Evolutionary conservation across 2,888 invertebrate genomes (phyloP).

Genomic region (Nemotelus pantherinus): DNA sequence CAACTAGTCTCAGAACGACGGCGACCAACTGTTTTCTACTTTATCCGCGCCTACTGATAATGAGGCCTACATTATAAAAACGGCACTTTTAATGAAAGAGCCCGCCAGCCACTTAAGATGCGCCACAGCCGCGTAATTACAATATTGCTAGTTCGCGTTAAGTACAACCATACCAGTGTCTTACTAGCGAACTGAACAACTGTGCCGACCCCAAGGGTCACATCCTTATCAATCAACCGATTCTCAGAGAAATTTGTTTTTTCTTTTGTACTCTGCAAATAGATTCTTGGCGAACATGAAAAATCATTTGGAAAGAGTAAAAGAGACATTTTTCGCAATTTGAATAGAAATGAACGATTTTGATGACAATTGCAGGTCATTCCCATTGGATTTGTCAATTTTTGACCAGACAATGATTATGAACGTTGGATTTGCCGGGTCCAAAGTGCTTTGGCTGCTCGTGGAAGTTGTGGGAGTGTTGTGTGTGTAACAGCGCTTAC

Average conservation of each 20-base stretch:
- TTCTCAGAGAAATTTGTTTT: constrained; percentile 11
- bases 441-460: constrained; percentile 1
- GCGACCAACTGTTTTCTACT: constrained; percentile 39
- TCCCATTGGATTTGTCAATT: background rate
- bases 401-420: background rate
- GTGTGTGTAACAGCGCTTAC: background rate
- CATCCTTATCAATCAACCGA: constrained; percentile 1
- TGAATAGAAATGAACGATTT: background rate
- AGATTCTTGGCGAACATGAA: background rate
- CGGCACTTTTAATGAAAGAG: constrained; percentile 5
- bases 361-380: constrained; percentile 3
- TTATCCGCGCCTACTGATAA: constrained; percentile 21
- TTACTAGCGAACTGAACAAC: background rate
- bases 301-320: background rate
- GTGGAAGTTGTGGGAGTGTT: constrained; percentile 25
- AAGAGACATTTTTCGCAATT: background rate
- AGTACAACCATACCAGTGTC: background rate
- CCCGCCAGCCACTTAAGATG: constrained; percentile 6
- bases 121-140: background rate
- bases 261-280: background rate
- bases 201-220: constrained; percentile 28
- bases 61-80: constrained; percentile 21
- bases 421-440: constrained; percentile 10
- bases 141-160: background rate
- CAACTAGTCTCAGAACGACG: constrained; percentile 3